Base-by-base conservation (phyloP, 37 sponge, comb jelly and placozoan genomes). In the Oopsacas minuta region DNA sequence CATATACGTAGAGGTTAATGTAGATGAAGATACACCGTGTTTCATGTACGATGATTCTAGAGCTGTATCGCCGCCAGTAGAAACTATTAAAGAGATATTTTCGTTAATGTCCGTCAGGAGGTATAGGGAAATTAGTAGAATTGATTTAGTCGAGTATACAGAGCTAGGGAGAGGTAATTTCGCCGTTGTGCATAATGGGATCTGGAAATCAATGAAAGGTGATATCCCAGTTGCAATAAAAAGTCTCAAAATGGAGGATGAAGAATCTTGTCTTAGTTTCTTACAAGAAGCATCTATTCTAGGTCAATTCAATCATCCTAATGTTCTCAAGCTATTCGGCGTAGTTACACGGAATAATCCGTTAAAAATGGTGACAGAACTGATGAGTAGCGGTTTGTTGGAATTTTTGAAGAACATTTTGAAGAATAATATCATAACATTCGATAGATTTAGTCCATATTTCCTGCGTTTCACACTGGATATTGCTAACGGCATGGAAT, bases 231-330 rank as follows among this genome's bases (percentile, higher is more conserved):
- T 82, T 8, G 83, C 83, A 1, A 25, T 82, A 5, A 82, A 82
- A 28, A 10, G 5, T 25, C 28, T 82, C 30, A 82, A 82, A 28
- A 38, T 22, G 36, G 36, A 82, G 83, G 39, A 38, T 15, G 39
- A 82, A 28, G 83, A 82, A 1, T 37, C 38, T 25, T 3, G 83
- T 28, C 20, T 82, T 28, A 37, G 83, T 15, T 82, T 82, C 39
- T 38, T 82, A 17, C 83, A 82, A 38, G 83, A 82, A 28, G 83
- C 83, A 3, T 37, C 36, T 28, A 37, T 82, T 82, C 83, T 82
- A 3, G 83, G 83, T n/a, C 83, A 82, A 28, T 82, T 82, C 39
- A 38, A 38, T 28, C 83, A 82, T 38, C 38, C 38, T 38, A 82
- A 82, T 25, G 83, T 82, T 3, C 5, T 82, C 39, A 38, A 37